Base-by-base conservation (phyloP, 2,797 vertebrate species). In the Rhynchotus rufescens region DNA sequence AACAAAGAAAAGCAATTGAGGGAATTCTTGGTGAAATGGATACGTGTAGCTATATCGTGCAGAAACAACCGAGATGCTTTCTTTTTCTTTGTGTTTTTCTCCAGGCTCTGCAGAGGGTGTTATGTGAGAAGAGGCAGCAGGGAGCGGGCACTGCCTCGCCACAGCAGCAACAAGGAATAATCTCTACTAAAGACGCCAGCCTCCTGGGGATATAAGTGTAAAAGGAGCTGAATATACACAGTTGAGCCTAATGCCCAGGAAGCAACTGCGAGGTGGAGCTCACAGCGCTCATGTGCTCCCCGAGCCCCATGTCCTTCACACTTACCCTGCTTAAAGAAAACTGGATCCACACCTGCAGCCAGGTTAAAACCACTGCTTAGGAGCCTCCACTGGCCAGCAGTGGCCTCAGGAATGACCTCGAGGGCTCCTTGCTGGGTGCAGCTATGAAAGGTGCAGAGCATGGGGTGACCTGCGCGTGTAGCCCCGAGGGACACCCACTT, bases 121-220 rank as follows among this genome's bases (percentile, higher is more conserved):
- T 84, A 82, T 77, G 65, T 52, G 75, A 88, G 83, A 81, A 80
- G 66, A 77, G 78, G 12, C 86, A 80, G 91, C 7, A 1, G 90
- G 91, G 78, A 91, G 68, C 72, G 76, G 60, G 52, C 60, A 38
- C 64, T 89, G 89, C 78, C 78, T 81, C 88, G 88, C 86, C 91
- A 93, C 89, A 88, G 71, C 80, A 94, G 73, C 4, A 16, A 77
- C 83, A 67, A 88, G 36, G 68, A 84, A 86, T 20, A 73, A 79
- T 44, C 64, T 81, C 74, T 77, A 40, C 81, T 86, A 79, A 62
- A 79, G 86, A 82, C 61, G 77, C 90, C 40, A 30, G 64, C 40
- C 90, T 94, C 7, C 0, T 0, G 52, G 80, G 88, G 57, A 81
- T 71, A 68, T 57, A 92, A 80, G 79, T 64, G 88, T 73, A 92